Evolutionary conservation across 2,888 invertebrate species (phyloP).

Genomic region (Tyria jacobaeae): DNA sequence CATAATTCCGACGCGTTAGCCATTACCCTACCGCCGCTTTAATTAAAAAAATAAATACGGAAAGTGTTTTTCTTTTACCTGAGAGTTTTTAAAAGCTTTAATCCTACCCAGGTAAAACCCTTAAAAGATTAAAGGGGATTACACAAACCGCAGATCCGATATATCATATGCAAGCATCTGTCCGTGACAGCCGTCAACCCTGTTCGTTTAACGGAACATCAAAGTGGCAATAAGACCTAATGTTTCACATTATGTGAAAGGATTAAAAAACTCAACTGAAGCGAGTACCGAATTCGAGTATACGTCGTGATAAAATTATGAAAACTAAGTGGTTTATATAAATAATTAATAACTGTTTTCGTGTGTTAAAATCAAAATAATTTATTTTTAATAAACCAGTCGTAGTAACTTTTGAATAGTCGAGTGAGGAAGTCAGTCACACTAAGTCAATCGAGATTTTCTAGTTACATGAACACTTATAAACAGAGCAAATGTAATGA

Average conservation of each 20-base stretch:
- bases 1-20: no score
- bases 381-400: no score
- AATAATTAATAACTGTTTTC: constrained; percentile 29
- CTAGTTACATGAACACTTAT: no score
- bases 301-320: constrained; percentile 15
- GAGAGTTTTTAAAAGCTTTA: background rate
- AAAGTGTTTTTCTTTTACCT: background rate
- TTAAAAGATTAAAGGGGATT: constrained; percentile 7
- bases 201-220: constrained; percentile 35
- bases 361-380: no score
- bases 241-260: constrained; percentile 32
- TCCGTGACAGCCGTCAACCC: constrained; percentile 20
- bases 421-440: no score
- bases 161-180: constrained; percentile 15
- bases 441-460: no score
- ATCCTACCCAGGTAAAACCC: constrained; percentile 5
- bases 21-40: no score
- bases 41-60: no score
- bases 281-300: constrained; percentile 15
- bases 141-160: constrained; percentile 4
- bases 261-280: constrained; percentile 7
- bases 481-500: no score
- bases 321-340: constrained; percentile 20
- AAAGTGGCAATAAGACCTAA: constrained; percentile 37
- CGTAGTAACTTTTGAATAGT: no score